Base-by-base conservation (phyloP, 2,888 invertebrate genomes). In the Pterostichus niger region DNA sequence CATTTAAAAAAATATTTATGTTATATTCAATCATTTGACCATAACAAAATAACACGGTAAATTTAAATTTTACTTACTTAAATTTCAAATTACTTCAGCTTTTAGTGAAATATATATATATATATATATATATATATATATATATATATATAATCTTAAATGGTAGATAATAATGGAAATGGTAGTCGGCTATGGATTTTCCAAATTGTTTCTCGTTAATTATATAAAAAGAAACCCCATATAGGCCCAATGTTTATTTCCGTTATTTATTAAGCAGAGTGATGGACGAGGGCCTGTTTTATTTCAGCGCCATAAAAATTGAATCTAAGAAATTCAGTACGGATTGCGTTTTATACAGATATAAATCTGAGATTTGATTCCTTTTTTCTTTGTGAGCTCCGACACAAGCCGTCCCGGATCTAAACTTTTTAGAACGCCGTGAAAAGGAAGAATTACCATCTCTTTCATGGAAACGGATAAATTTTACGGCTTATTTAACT, bases 401-500 rank as follows among this genome's bases (percentile, higher is more conserved):
- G 77, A 17, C 52, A 54, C 76, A 76, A 76, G 59, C 46, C 78
- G 44, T 46, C 59, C 17, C 44, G 64, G 78, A 78, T 78, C 78
- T 61, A 78, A 78, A 78, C 78, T 78, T 78, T 78, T 78, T 78
- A 78, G 78, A 78, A 78, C 61, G 78, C 78, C 61, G 59, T 78
- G 78, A 78, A 76, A 78, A 78, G 46, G 59, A 78, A 64, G 78
- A 78, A 78, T 78, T 78, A 78, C 54, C 73, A 71, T 56, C 73
- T 71, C 54, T 82, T 82, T 73, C 44, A 54, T 54, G 81, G 73
- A 56, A 59, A 73, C 54, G 81, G 81, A 82, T 82, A 73, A 82
- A 82, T 82, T 82, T 82, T 82, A 82, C 81, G 73, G 81, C 59
- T 82, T 82, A 82, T 82, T 82, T 82, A 82, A 82, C 81, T 73